Percentiles rank a stretch among this genome's conserved stretches.
These are phyloP conservation scores for Ophion obscuratus DNA, from an alignment of 2,888 invertebrate species.

Conservation along the genomic window DNA sequence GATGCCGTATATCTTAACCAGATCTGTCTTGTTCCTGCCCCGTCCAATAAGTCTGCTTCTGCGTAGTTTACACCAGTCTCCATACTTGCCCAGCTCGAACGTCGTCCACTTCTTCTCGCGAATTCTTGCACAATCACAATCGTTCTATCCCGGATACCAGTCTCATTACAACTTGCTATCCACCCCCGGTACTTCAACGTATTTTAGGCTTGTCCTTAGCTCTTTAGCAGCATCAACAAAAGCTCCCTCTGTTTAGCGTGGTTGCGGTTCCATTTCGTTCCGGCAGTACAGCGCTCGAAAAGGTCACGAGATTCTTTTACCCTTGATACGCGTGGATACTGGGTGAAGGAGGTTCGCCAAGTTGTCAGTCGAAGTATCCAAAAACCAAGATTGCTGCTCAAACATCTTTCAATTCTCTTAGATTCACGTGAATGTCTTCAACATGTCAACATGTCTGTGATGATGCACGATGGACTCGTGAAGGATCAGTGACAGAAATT, in stretches of 20 bases:
- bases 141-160: background rate
- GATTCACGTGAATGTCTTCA: background rate
- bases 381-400: background rate
- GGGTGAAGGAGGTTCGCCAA: background rate
- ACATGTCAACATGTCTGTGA: background rate
- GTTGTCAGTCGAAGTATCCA: background rate
- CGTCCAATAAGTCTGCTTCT: constrained; percentile 23
- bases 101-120: constrained; percentile 19
- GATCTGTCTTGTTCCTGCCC: constrained; percentile 13
- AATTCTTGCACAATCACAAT: constrained; percentile 2
- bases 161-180: background rate
- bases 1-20: constrained; percentile 20
- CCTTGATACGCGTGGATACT: background rate
- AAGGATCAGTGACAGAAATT: background rate
- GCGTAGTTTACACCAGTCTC: constrained; percentile 12
- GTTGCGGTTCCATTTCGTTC: background rate
- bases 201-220: background rate
- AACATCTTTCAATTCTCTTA: background rate
- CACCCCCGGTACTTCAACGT: background rate
- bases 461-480: background rate
- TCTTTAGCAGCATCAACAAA: no score
- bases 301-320: background rate
- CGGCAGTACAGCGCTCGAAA: background rate
- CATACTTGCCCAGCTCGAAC: constrained; percentile 45
- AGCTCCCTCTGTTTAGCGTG: no score